phyloP scores from a whole-genome alignment of 2,888 invertebrate species.

The Copidosoma aretas region DNA sequence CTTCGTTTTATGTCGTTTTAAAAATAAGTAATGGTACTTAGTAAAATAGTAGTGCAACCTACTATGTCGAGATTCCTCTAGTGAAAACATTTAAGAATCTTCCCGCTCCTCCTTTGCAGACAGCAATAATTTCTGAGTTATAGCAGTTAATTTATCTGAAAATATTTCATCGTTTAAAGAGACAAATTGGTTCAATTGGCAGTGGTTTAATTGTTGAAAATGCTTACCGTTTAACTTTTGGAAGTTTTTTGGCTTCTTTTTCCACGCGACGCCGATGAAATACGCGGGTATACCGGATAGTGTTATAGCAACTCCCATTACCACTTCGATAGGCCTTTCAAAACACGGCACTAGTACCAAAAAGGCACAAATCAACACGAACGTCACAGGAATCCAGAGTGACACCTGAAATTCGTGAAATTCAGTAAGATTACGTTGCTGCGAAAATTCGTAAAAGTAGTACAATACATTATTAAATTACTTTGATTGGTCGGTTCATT shows the following conservation, averaged over 20 bases:
- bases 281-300: constrained; percentile 85
- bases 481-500: constrained; percentile 84
- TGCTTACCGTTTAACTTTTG: constrained; percentile 69
- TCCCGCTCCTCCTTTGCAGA: constrained; percentile 78
- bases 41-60: too few species aligned
- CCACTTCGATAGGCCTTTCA: constrained; percentile 80
- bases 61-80: constrained; percentile 11
- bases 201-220: not conserved
- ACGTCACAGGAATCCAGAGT: constrained; percentile 76
- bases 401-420: constrained; percentile 67
- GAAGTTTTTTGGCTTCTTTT: constrained; percentile 71
- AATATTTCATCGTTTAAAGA: constrained; percentile 41
- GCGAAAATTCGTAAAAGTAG: not conserved
- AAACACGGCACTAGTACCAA: constrained; percentile 80
- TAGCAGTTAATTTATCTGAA: constrained; percentile 69
- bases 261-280: constrained; percentile 74
- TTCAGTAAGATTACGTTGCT: not conserved
- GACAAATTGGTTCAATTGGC: not conserved
- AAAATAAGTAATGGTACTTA: too few species aligned
- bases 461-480: constrained; percentile 55
- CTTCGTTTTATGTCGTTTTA: too few species aligned
- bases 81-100: constrained; percentile 36
- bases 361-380: constrained; percentile 79
- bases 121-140: constrained; percentile 76
- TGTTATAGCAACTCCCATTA: constrained; percentile 80